Percentiles rank a stretch among this genome's conserved stretches.
Evolutionary conservation across 35 echinoderm and acorn worm genomes (phyloP).

Genomic region (Stichopus chloronotus): DNA sequence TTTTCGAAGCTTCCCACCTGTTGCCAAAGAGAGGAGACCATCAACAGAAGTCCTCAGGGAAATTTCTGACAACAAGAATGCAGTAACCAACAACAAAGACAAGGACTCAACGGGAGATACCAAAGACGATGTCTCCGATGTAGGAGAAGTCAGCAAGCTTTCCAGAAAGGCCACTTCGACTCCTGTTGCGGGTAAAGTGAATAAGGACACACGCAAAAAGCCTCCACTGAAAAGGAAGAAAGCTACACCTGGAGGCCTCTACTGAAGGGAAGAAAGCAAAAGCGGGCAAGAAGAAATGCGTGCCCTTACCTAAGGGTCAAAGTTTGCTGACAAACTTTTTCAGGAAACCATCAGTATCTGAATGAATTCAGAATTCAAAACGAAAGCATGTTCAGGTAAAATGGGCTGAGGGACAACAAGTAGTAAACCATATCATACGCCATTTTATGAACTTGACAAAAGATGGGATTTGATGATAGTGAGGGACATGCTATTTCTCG

Average conservation of each 20-base stretch:
- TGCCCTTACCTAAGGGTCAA: background rate
- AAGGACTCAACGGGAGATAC: background rate
- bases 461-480: no score
- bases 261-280: background rate
- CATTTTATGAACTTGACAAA: no score
- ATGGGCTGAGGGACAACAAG: no score
- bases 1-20: background rate
- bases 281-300: background rate
- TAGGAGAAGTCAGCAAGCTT: background rate
- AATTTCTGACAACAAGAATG: background rate
- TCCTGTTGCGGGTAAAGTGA: background rate
- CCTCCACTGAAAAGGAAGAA: conserved; percentile 26
- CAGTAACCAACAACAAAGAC: background rate
- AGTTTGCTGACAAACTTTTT: conserved; percentile 44
- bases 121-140: background rate
- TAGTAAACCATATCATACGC: no score
- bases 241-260: background rate
- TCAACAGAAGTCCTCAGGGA: background rate
- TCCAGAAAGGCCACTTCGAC: background rate
- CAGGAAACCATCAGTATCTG: background rate
- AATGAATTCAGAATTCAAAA: no score
- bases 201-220: conserved; percentile 6
- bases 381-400: no score
- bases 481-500: no score
- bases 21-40: background rate